Evolutionary conservation across 2,888 invertebrate genomes (phyloP), one percentile per base, ranked within the genome.

Genomic region (Agriopis marginaria): DNA sequence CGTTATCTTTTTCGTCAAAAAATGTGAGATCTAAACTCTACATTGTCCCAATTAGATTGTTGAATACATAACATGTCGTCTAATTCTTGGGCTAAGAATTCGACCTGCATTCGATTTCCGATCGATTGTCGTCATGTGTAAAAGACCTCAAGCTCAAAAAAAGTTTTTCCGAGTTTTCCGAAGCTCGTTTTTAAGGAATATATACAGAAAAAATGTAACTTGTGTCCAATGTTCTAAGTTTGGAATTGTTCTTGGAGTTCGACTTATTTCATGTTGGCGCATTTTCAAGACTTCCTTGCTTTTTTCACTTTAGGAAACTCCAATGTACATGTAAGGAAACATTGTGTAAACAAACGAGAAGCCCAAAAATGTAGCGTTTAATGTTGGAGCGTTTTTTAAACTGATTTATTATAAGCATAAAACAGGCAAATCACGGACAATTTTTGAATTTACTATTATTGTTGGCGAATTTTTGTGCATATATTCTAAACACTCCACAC

Each of bases 211-310:
- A 59, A 8, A 64, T 55, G 17, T 45, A 39, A 17, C 61, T 61
- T 50, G 17, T 51, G 51, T 62, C 56, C 49, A 17, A 49, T 11
- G 58, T 8, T 23, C 10, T 11, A 51, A 51, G 45, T 58, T 45
- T 14, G 40, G 17, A 51, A 7, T 40, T 45, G 17, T 53, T 62
- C 9, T 12, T 3, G 50, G 32, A 44, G 32, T 32, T 62, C 12
- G n/a, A 56, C 40, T 66, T 51, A 59, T 63, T 66, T 59, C 32
- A n/a, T 59, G 51, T 66, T 61, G 45, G 8, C 4, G n/a, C 49
- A 8, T 66, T 70, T 70, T 54, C 55, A 60, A 39, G 66, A 23
- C 63, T 70, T 66, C 70, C 8, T 8, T 12, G n/a, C 23, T 44
- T 60, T 58, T 58, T 61, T 3, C 17, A 32, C 45, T 53, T 44